A percentile compares a stretch with the other conserved stretches of the same genome.
Evolutionary conservation across 2,113 vertebrate species (phyloP).

Genomic region (Nerophis ophidion): DNA sequence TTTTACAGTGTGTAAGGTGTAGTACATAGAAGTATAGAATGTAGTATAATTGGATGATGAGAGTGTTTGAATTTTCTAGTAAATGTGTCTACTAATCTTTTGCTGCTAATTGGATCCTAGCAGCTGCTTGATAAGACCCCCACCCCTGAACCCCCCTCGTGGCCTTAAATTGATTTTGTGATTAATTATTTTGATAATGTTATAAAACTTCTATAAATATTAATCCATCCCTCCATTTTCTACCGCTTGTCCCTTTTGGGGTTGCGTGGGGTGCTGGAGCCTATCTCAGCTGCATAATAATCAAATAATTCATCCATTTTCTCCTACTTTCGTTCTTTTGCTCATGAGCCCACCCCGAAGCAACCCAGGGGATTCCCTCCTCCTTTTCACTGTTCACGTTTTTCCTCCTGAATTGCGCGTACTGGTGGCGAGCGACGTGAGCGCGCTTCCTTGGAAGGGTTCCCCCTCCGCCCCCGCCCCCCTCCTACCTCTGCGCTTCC

Average conservation of each 20-base stretch:
- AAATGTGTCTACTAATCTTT: conserved; percentile 25
- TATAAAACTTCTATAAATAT: too few species aligned
- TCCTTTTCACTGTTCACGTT: not conserved
- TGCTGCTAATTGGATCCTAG: conserved; percentile 50
- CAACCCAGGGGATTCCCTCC: not conserved
- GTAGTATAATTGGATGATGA: not conserved
- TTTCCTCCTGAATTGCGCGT: not conserved
- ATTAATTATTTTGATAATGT: conserved; percentile 37
- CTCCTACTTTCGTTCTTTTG: not conserved
- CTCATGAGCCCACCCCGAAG: not conserved
- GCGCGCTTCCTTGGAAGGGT: not conserved
- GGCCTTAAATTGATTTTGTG: conserved; percentile 35
- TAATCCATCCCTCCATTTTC: too few species aligned
- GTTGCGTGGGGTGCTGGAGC: too few species aligned
- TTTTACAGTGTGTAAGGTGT: too few species aligned
- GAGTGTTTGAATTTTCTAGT: not conserved
- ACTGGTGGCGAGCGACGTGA: too few species aligned
- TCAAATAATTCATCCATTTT: too few species aligned
- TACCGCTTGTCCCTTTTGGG: too few species aligned
- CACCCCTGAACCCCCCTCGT: conserved; percentile 19
- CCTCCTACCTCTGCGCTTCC: not conserved
- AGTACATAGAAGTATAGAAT: too few species aligned
- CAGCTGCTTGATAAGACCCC: conserved; percentile 28
- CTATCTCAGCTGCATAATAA: too few species aligned
- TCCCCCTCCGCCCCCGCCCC: not conserved